Base-by-base conservation (phyloP, 1,140 invertebrate species). In the Eupeodes corollae region DNA sequence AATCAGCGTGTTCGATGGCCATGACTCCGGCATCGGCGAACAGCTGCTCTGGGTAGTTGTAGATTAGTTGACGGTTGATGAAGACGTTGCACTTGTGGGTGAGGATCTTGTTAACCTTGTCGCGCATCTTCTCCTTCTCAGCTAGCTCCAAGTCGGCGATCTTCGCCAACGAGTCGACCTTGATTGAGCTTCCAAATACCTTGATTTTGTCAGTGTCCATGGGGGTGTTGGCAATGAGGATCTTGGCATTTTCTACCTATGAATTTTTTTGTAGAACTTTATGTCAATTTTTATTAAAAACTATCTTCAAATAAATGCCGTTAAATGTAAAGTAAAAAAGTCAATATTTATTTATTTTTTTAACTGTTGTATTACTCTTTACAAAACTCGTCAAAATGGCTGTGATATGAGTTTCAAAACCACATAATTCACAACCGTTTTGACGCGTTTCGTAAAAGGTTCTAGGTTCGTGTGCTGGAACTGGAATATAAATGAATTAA, bases 161-260 rank as follows among this genome's bases (percentile, higher is more conserved):
- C 71, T 99, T 98, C 3, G 95, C 87, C 74, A 98, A 85, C 0
- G 93, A 96, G 70, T 99, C 96, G 1, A 99, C 95, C 59, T 91
- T 84, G 47, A 99, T 93, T 54, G 91, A 83, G 13, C 94, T 97
- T 44, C 95, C 96, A 76, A 99, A 99, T n/a, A 99, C 89, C 78
- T 98, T 99, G 53, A 99, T 97, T 74, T 99, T 99, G 63, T 99
- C 97, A 15, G 94, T 95, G 69, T 99, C 97, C 97, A 99, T 99
- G 0, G 97, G 91, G 32, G 97, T 99, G 65, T 99, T 99, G n/a
- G 96, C 96, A 63, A 99, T 94, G 12, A 99, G 78, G 63, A 99
- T 98, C 62, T 84, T 86, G 11, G 93, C 93, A 64, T 86, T 96
- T 72, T 96, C 91, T 57, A 98, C 65, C 63, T 65, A 42, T n/a